Conservation (phyloP, 2,888 invertebrate species). For the Hoplodrina ambigua region DNA sequence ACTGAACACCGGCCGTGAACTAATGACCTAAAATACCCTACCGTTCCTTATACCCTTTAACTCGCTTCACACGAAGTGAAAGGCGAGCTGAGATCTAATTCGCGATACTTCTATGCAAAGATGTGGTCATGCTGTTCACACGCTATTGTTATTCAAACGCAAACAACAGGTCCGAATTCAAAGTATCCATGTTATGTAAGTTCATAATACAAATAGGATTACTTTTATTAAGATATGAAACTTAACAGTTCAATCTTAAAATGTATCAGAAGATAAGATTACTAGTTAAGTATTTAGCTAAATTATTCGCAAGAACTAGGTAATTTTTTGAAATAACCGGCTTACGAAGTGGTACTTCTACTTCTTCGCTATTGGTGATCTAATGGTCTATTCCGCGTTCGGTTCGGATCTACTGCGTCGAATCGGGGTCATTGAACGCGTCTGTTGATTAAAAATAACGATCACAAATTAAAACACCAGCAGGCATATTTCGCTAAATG, state of each 20-base stretch:
- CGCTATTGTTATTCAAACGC: conserved; percentile 77
- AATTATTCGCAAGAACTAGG: conserved; percentile 11
- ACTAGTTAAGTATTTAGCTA: not conserved
- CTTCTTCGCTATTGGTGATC: conserved; percentile 58
- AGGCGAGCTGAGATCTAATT: conserved; percentile 82
- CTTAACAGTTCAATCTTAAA: conserved; percentile 5
- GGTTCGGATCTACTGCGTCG: conserved; percentile 69
- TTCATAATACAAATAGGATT: conserved; percentile 72
- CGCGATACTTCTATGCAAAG: conserved; percentile 75
- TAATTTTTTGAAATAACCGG: conserved; percentile 49
- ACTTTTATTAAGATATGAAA: conserved; percentile 27
- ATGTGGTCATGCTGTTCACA: conserved; percentile 80
- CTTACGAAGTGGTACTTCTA: conserved; percentile 58
- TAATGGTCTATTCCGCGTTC: conserved; percentile 69
- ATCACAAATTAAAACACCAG: conserved; percentile 70
- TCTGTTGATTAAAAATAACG: conserved; percentile 77
- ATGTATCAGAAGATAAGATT: not conserved
- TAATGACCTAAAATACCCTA: conserved; percentile 78
- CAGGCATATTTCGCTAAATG: conserved; percentile 68
- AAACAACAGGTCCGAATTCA: conserved; percentile 73
- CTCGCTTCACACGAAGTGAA: conserved; percentile 81
- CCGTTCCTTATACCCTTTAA: conserved; percentile 80
- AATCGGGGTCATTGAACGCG: conserved; percentile 75
- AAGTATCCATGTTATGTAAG: conserved; percentile 75
- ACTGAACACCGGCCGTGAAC: conserved; percentile 67